Base-by-base conservation (phyloP, 2,113 vertebrate species). In the Spermophilus dauricus region DNA sequence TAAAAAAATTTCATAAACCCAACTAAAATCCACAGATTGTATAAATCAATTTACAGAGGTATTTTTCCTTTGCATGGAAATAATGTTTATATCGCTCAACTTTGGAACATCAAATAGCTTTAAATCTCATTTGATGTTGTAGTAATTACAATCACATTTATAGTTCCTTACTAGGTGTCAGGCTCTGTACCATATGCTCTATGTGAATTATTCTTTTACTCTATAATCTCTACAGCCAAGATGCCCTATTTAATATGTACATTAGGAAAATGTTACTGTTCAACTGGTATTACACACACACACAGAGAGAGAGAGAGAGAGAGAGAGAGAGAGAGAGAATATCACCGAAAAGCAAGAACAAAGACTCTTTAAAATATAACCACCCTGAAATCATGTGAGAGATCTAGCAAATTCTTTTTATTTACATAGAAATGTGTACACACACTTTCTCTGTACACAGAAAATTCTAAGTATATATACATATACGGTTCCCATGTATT, bases 381-480 rank as follows among this genome's bases (percentile, higher is more conserved):
- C 3, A 65, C 93, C 39, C 86, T 77, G 37, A 86, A 94, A 83
- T 91, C 97, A 95, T 98, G 96, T 98, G 98, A 98, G 97, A 98
- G 98, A 98, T 98, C 98, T 99, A 98, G 97, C 97, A 98, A 99
- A 99, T 96, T 98, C 42, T 97, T 97, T 99, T 99, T 99, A 99
- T 99, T 99, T 99, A 99, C 99, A 99, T 98, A 98, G 97, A 98
- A 99, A 99, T 97, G 97, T 98, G 98, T 98, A 98, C 98, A 97
- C 97, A 89, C 97, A 96, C 97, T 97, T 97, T 96, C 78, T 98
- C 95, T 98, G 98, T 98, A 98, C 98, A 98, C 96, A 96, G 98
- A 96, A 97, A 97, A 98, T 97, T 95, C 87, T 97, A 98, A 97
- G 98, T 97, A 92, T 99, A 98, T 99, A 98, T 98, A 99, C 98